Evolutionary conservation across 2,113 vertebrate genomes (phyloP).

Genomic region (Falcunculus frontatus): DNA sequence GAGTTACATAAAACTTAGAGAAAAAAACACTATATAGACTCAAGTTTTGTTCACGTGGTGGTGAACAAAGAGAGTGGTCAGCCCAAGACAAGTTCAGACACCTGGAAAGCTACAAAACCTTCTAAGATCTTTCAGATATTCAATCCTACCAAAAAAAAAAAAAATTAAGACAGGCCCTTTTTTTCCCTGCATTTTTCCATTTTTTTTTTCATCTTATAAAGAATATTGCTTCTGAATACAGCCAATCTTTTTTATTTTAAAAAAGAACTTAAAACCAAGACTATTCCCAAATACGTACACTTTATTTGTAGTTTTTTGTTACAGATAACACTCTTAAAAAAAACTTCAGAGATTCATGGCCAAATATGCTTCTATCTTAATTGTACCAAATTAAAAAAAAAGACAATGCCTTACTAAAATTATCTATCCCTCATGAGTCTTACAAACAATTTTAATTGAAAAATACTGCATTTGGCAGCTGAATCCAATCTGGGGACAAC

Average conservation of each 20-base stretch:
- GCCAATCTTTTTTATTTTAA: rapidly evolving
- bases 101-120: not conserved
- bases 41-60: rapidly evolving
- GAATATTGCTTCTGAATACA: not conserved
- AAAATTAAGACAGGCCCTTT: not conserved
- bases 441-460: not conserved
- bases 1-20: not conserved
- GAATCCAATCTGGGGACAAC: not conserved
- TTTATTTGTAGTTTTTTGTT: not conserved
- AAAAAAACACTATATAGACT: not conserved
- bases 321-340: not conserved
- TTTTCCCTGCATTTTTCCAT: rapidly evolving
- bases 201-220: not conserved
- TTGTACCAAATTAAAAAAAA: not conserved
- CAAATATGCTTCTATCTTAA: not conserved
- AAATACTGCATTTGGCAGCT: not conserved
- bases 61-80: not conserved
- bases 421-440: not conserved
- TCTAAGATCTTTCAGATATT: not conserved
- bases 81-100: not conserved
- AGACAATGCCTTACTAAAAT: not conserved
- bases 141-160: not conserved
- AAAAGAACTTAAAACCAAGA: not conserved
- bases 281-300: not conserved
- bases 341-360: not conserved